Base-by-base conservation (phyloP, 2,113 vertebrate species). In the Steatornis caripensis region DNA sequence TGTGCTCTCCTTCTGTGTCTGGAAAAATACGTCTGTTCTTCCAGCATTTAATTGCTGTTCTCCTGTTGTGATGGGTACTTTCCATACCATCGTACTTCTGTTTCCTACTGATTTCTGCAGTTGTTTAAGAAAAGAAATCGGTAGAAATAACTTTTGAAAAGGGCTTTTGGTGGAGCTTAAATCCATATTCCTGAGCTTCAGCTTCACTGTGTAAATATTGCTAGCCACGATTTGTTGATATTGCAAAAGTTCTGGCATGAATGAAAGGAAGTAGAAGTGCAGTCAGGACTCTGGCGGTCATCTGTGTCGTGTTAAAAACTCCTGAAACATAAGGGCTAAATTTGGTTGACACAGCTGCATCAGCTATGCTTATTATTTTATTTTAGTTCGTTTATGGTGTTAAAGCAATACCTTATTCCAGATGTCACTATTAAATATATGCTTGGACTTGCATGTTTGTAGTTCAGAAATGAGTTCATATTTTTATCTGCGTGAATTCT, bases 241-340 rank as follows among this genome's bases (percentile, higher is more conserved):
- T 1, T 80, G 36, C 17, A 54, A 17, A 93, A 60, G 46, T 66
- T 49, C 30, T 45, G 37, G 15, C 27, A 4, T 17, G 48, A 86
- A 37, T 45, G 54, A 58, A 76, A 61, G 41, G 62, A 87, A 61
- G 20, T 10, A 27, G 30, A 87, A 74, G 12, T 81, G 41, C 30
- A 37, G 41, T 34, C 2, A 23, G 68, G 21, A 39, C 34, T 69
- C 29, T 45, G 80, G 37, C 45, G 57, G 78, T 77, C 2, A 0
- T 0, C 0, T 54, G 36, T 60, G 65, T 53, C 1, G 0, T 13
- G 32, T 74, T 39, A 70, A 46, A 55, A 34, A 1, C 10, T 24
- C 7, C 32, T 83, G 81, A 69, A 78, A 79, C 3, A 2, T 7
- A 55, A 15, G 39, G 65, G 36, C 29, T 60, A 30, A 34, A 81